phyloP scores from a whole-genome alignment of 2,113 vertebrate genomes.

The Promerops cafer region DNA sequence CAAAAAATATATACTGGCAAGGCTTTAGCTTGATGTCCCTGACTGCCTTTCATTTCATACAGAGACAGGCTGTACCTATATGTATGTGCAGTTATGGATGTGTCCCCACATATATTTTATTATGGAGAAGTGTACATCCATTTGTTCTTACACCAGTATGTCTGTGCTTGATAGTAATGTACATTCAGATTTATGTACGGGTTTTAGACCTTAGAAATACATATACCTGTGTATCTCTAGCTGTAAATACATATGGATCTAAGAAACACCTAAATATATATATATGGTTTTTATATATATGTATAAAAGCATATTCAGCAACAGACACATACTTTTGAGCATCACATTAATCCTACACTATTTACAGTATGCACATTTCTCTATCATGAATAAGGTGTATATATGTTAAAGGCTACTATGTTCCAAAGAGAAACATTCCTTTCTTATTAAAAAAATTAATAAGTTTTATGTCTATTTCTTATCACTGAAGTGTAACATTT shows the following conservation, averaged over 20 bases:
- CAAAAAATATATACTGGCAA: background rate
- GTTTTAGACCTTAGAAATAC: background rate
- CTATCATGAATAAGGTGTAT: background rate
- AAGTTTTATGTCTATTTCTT: background rate
- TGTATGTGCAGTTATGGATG: background rate
- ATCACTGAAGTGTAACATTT: background rate
- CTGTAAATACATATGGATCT: background rate
- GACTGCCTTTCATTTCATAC: background rate
- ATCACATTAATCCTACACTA: background rate
- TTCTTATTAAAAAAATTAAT: background rate
- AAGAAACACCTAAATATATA: background rate
- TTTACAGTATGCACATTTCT: background rate
- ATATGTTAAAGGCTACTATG: background rate
- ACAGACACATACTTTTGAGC: background rate
- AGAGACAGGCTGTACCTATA: background rate
- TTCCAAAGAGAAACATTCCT: background rate
- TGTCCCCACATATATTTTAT: background rate
- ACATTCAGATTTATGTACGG: background rate
- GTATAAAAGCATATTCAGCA: background rate
- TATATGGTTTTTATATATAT: background rate
- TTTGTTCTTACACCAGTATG: background rate
- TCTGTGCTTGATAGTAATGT: background rate
- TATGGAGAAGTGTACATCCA: background rate
- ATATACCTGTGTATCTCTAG: background rate
- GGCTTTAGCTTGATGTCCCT: fast-evolving